These are phyloP conservation scores for Nebria salina DNA, from an alignment of 2,888 invertebrate genomes.

Conservation along the genomic window DNA sequence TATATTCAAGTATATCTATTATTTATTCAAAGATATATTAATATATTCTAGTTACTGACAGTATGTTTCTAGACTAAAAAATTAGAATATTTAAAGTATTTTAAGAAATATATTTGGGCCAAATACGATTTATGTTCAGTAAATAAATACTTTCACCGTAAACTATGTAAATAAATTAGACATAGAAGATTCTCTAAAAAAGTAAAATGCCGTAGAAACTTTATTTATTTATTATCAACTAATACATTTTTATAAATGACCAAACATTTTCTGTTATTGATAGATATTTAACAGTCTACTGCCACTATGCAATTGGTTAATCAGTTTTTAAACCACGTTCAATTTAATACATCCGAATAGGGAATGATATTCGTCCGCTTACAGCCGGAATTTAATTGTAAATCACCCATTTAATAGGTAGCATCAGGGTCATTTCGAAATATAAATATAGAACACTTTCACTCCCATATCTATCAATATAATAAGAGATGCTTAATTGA, in stretches of 20 bases:
- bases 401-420: neutral
- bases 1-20: too few species aligned
- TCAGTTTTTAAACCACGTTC: constrained; percentile 20
- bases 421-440: neutral
- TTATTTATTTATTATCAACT: neutral
- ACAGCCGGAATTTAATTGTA: constrained; percentile 36
- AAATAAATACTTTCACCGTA: too few species aligned
- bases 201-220: neutral
- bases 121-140: too few species aligned
- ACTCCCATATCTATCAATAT: neutral
- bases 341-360: constrained; percentile 40
- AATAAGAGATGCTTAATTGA: neutral
- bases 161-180: too few species aligned
- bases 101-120: too few species aligned
- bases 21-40: too few species aligned
- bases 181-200: neutral
- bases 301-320: neutral
- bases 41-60: too few species aligned
- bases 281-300: neutral
- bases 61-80: too few species aligned
- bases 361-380: constrained; percentile 35
- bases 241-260: neutral
- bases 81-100: too few species aligned
- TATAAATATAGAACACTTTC: neutral
- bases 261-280: neutral